Percentiles rank a stretch among this genome's conserved stretches.
phyloP scores from a whole-genome alignment of 2,797 vertebrate genomes.

The Furcifer pardalis region DNA sequence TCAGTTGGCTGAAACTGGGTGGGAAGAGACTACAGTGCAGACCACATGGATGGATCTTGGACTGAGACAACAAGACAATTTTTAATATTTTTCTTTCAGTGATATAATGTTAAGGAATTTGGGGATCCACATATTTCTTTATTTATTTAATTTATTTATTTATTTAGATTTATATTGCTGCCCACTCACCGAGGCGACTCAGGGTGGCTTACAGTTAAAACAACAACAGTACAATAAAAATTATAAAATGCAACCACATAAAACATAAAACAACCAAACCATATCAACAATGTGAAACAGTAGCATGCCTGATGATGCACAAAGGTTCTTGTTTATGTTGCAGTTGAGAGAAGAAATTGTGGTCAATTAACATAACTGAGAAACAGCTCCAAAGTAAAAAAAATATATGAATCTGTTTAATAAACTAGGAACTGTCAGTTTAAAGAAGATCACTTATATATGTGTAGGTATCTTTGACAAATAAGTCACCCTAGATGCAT shows the following conservation, averaged over 20 bases:
- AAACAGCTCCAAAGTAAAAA: not conserved
- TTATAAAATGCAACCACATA: no score
- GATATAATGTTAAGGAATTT: not conserved
- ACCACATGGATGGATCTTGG: not conserved
- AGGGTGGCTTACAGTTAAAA: no score
- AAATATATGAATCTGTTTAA: not conserved
- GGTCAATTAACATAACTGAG: not conserved
- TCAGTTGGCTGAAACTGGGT: not conserved
- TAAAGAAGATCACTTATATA: not conserved
- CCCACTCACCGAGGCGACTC: no score
- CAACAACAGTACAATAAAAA: no score
- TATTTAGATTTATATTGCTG: no score
- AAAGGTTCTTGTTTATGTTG: not conserved
- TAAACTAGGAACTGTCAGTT: not conserved
- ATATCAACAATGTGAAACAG: not conserved
- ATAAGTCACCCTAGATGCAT: not conserved
- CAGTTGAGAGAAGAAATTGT: not conserved
- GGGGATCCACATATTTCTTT: not conserved
- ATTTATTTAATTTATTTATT: no score
- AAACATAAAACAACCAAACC: no score
- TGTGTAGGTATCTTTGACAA: not conserved
- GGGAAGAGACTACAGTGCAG: not conserved
- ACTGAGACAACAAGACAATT: not conserved
- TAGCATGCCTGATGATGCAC: not conserved
- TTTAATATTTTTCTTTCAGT: not conserved